Percentiles rank a stretch among this genome's conserved stretches.
These are phyloP conservation scores for Nestor notabilis DNA, from an alignment of 2,113 vertebrate species.

Conservation along the genomic window DNA sequence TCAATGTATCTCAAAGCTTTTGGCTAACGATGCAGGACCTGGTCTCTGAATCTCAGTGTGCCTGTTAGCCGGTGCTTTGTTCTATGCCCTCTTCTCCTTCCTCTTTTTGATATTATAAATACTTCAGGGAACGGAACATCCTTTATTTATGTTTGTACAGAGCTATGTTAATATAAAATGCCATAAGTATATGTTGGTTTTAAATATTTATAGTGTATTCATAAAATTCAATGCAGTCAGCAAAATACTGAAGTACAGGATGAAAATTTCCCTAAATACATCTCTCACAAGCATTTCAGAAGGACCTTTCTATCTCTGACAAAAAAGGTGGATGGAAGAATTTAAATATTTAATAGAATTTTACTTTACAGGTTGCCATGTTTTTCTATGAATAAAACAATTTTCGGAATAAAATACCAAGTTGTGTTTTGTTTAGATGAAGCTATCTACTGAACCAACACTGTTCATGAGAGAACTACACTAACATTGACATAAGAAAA, in stretches of 20 bases:
- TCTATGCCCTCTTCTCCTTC: neutral
- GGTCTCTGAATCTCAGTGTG: neutral
- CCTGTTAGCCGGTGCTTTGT: neutral
- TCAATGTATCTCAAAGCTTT: neutral
- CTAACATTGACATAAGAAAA: neutral
- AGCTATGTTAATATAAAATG: neutral
- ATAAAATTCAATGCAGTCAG: conserved; percentile 4
- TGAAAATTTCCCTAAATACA: neutral
- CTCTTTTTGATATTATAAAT: neutral
- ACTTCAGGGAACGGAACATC: neutral
- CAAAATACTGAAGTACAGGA: neutral
- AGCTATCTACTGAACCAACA: neutral
- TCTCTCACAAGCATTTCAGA: neutral
- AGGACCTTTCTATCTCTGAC: neutral
- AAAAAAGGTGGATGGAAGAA: neutral
- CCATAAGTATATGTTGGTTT: neutral
- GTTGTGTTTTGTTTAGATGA: neutral
- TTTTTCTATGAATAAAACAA: neutral
- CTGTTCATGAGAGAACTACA: neutral
- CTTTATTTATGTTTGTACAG: conserved; percentile 30
- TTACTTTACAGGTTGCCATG: neutral
- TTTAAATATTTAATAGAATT: conserved; percentile 11
- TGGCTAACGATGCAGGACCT: neutral
- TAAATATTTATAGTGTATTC: conserved; percentile 35
- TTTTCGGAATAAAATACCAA: neutral